These are phyloP conservation scores for Xenentodon cancila DNA, from an alignment of 2,797 vertebrate species.

Conservation along the genomic window DNA sequence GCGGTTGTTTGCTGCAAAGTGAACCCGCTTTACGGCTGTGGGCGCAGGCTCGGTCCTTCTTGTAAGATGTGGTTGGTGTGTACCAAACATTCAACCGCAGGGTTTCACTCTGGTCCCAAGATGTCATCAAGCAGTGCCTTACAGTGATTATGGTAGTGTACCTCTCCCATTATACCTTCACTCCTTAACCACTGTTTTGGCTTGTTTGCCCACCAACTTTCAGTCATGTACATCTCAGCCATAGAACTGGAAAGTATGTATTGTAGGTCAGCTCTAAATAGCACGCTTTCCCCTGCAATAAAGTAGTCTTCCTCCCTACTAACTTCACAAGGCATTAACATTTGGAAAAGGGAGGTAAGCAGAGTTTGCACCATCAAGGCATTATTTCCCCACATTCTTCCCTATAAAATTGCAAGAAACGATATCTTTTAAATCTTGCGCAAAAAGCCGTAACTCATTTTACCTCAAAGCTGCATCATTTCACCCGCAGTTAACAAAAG, in stretches of 20 bases:
- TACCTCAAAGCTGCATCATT: slow-evolving; percentile 63
- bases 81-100: slow-evolving; percentile 78
- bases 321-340: slow-evolving; percentile 39
- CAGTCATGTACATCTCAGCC: slow-evolving; percentile 70
- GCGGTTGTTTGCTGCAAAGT: slow-evolving; percentile 78
- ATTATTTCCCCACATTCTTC: slow-evolving; percentile 40
- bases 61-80: slow-evolving; percentile 83
- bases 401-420: slow-evolving; percentile 45
- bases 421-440: slow-evolving; percentile 52
- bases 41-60: slow-evolving; percentile 70
- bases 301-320: slow-evolving; percentile 53
- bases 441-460: slow-evolving; percentile 62
- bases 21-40: slow-evolving; percentile 75
- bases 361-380: slow-evolving; percentile 37
- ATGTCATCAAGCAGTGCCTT: slow-evolving; percentile 81
- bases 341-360: slow-evolving; percentile 55
- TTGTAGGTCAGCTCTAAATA: slow-evolving; percentile 63
- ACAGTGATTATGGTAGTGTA: slow-evolving; percentile 81
- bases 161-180: slow-evolving; percentile 81
- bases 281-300: slow-evolving; percentile 66
- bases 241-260: slow-evolving; percentile 63
- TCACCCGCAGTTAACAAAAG: slow-evolving; percentile 74
- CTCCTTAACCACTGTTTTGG: slow-evolving; percentile 66
- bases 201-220: slow-evolving; percentile 69
- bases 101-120: slow-evolving; percentile 77